Evolutionary conservation across 2,888 invertebrate genomes (phyloP).

Genomic region (Temnothorax ravouxi): DNA sequence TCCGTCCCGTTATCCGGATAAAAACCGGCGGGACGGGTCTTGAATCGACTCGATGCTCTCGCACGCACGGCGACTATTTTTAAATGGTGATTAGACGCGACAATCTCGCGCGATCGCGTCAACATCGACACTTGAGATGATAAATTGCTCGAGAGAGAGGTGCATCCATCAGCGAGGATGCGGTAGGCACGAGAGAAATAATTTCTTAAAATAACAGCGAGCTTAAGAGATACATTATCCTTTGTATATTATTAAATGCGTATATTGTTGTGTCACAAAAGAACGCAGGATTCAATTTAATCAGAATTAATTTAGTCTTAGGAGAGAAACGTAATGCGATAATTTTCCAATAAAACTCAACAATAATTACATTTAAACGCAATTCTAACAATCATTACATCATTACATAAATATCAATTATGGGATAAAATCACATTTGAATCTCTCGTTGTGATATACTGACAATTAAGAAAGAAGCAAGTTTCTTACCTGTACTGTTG

Average conservation of each 20-base stretch:
- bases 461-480: conserved; percentile 20
- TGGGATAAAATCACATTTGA: background rate
- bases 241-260: background rate
- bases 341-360: background rate
- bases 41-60: background rate
- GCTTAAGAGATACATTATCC: background rate
- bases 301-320: background rate
- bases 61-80: conserved; percentile 53
- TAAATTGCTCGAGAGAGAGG: background rate
- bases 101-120: background rate
- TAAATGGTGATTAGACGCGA: conserved; percentile 58
- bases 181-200: background rate
- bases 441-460: background rate
- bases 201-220: conserved; percentile 19
- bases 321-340: background rate
- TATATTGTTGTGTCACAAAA: background rate
- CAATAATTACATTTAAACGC: background rate
- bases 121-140: conserved; percentile 8
- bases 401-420: background rate
- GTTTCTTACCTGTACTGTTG: conserved; percentile 81
- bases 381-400: background rate
- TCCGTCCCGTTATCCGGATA: background rate
- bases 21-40: conserved; percentile 33
- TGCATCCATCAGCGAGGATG: conserved; percentile 3
- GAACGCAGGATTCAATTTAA: background rate